These are phyloP conservation scores for Pterophyllum scalare DNA, from an alignment of 2,113 vertebrate genomes.

Conservation along the genomic window DNA sequence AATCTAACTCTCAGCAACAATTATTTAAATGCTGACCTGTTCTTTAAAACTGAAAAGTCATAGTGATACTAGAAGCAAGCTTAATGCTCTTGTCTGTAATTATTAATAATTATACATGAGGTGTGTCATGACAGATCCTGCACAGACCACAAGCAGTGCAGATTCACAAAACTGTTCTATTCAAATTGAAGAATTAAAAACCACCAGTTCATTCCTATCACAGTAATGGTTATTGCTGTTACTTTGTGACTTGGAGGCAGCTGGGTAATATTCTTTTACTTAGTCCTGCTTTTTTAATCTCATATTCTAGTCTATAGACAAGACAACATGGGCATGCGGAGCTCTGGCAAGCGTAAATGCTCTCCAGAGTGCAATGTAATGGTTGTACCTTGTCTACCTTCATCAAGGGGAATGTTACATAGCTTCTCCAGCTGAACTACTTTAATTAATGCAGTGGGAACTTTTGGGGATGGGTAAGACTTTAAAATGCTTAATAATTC, in stretches of 20 bases:
- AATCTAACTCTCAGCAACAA: not conserved
- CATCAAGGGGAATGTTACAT: slow-evolving; percentile 52
- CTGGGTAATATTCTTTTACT: slow-evolving; percentile 2
- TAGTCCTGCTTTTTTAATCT: not conserved
- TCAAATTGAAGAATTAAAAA: not conserved
- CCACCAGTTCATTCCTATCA: not conserved
- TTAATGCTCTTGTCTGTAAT: not conserved
- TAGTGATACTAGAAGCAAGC: not conserved
- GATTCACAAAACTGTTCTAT: not conserved
- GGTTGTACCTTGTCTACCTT: slow-evolving; percentile 55
- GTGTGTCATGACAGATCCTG: not conserved
- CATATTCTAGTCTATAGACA: slow-evolving; percentile 20
- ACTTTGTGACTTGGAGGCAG: not conserved
- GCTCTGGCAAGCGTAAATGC: slow-evolving; percentile 31
- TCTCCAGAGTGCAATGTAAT: slow-evolving; percentile 52
- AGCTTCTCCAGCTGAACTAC: slow-evolving; percentile 37
- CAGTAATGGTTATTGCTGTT: not conserved
- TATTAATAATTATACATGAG: not conserved
- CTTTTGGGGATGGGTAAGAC: slow-evolving; percentile 51
- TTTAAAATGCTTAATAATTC: slow-evolving; percentile 75
- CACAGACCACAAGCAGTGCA: not conserved
- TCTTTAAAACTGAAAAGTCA: not conserved
- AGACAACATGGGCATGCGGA: not conserved
- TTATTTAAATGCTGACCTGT: not conserved
- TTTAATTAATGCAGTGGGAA: slow-evolving; percentile 71